These are phyloP conservation scores for Dasypogon diadema DNA, from an alignment of 2,888 invertebrate species.

Conservation along the genomic window DNA sequence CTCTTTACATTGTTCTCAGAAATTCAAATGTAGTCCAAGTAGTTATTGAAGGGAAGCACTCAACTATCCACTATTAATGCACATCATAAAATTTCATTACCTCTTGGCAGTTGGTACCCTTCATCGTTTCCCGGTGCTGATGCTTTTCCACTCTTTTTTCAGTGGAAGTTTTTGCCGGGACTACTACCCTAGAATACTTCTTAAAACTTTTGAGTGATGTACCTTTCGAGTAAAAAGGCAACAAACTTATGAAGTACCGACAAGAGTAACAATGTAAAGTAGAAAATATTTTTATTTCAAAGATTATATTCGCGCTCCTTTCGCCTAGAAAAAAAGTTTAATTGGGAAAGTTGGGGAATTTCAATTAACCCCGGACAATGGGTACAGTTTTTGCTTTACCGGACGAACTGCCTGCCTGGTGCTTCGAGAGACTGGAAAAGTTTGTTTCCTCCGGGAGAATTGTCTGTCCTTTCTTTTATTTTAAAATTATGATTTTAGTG, in stretches of 20 bases:
- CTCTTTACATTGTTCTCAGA: no score
- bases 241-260: not conserved
- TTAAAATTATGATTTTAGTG: no score
- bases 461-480: no score
- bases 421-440: no score
- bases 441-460: no score
- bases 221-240: constrained; percentile 2
- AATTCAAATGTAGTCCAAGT: no score
- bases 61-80: no score
- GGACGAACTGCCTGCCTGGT: no score
- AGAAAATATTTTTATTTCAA: constrained; percentile 2
- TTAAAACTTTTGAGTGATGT: constrained; percentile 7
- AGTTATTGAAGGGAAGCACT: no score
- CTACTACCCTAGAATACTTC: constrained; percentile 20
- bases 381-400: no score
- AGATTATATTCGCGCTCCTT: not conserved
- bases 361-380: constrained; percentile 21
- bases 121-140: not conserved
- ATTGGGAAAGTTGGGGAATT: constrained; percentile 38
- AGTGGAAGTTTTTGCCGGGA: not conserved
- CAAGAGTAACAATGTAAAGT: constrained; percentile 10
- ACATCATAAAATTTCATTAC: no score
- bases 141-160: not conserved
- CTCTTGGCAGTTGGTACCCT: no score
- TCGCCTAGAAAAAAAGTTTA: constrained; percentile 1